phyloP scores from a whole-genome alignment of 2,888 invertebrate species.

The Tetragnatha montana region DNA sequence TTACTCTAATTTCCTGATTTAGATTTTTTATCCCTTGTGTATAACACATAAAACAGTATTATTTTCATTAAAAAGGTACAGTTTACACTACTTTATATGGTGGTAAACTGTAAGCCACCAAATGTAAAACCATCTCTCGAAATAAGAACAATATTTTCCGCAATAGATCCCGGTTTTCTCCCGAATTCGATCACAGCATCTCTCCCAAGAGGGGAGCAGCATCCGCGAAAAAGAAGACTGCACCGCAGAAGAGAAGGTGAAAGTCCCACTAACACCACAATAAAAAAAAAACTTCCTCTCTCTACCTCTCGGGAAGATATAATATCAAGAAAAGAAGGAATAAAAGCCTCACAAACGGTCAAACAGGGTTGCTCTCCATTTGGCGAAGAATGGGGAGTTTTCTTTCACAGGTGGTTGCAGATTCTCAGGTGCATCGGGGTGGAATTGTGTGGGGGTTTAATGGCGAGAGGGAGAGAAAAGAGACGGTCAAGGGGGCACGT shows the following conservation, averaged over 20 bases:
- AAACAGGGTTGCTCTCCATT: slow-evolving; percentile 43
- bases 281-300: slow-evolving; percentile 10
- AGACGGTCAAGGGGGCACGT: background rate
- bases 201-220: too few relatives aligned
- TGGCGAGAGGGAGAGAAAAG: background rate
- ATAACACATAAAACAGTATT: too few relatives aligned
- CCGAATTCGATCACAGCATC: too few relatives aligned
- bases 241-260: background rate
- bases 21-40: too few relatives aligned
- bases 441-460: background rate
- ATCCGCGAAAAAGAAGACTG: background rate
- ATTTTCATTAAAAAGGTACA: too few relatives aligned
- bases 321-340: too few relatives aligned
- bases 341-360: slow-evolving; percentile 28
- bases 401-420: background rate
- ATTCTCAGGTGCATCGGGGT: background rate
- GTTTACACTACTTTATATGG: background rate
- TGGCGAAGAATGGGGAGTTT: slow-evolving; percentile 15
- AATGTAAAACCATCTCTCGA: too few relatives aligned
- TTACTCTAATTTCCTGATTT: too few relatives aligned
- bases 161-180: too few relatives aligned
- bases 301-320: too few relatives aligned
- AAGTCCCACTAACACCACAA: background rate
- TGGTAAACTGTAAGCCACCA: too few relatives aligned
- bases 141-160: too few relatives aligned